These are phyloP conservation scores for Forbesichthys agassizii DNA, from an alignment of 2,113 vertebrate species.

Conservation along the genomic window DNA sequence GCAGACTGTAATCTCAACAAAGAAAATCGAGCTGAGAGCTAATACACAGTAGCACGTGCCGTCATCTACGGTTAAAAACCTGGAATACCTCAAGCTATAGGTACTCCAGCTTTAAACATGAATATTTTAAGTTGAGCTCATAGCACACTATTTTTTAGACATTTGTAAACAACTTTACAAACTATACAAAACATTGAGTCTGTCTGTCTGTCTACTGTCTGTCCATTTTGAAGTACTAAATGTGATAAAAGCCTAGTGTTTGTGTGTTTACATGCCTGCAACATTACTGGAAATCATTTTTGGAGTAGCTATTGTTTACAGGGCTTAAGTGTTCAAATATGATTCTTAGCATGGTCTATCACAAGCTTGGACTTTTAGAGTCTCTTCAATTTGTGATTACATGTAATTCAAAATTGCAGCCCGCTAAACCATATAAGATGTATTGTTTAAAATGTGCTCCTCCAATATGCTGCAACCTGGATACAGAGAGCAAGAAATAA, in stretches of 20 bases:
- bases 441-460: constrained; percentile 60
- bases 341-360: constrained; percentile 53
- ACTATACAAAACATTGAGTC: neutral
- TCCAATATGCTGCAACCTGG: constrained; percentile 50
- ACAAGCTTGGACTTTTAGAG: constrained; percentile 50
- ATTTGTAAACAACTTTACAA: too few species aligned
- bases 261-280: constrained; percentile 44
- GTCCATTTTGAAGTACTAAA: constrained; percentile 35
- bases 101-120: too few species aligned
- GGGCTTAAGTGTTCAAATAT: constrained; percentile 54
- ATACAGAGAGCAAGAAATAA: constrained; percentile 46
- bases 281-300: constrained; percentile 53
- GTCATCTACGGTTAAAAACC: too few species aligned
- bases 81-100: too few species aligned
- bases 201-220: too few species aligned
- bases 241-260: constrained; percentile 46
- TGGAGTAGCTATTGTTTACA: constrained; percentile 51
- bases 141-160: neutral
- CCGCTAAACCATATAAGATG: constrained; percentile 58
- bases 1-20: too few species aligned
- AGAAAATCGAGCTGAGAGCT: too few species aligned
- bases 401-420: constrained; percentile 65
- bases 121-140: neutral
- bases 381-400: constrained; percentile 65
- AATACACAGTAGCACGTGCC: too few species aligned